Percentiles rank a stretch among this genome's conserved stretches.
phyloP scores from a whole-genome alignment of 2,113 vertebrate species.

The Oxygymnocypris stewartii region DNA sequence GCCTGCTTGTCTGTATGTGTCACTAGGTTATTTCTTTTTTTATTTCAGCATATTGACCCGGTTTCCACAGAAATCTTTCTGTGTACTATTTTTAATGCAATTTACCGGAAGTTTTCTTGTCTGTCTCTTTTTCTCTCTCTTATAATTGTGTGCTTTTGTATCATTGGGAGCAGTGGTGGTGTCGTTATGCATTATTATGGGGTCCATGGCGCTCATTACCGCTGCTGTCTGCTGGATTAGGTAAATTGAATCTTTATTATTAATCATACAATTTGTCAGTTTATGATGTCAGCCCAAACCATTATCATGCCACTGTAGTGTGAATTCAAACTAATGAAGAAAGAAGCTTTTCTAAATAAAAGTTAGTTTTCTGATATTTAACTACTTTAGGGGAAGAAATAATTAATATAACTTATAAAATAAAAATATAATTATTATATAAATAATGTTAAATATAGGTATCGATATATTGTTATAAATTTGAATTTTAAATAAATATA shows the following conservation, averaged over 20 bases:
- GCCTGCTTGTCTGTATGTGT: conserved; percentile 81
- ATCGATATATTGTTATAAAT: no score
- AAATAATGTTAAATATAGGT: no score
- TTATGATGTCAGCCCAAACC: background rate
- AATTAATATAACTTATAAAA: no score
- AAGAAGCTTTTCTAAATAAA: background rate
- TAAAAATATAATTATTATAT: no score
- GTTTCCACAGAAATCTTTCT: background rate
- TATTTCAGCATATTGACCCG: background rate
- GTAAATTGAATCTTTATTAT: conserved; percentile 67
- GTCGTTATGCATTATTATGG: conserved; percentile 74
- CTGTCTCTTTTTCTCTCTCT: conserved; percentile 18
- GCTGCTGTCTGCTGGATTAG: conserved; percentile 84
- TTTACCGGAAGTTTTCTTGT: background rate
- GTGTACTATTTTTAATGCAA: background rate
- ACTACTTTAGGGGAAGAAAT: no score
- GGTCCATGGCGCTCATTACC: conserved; percentile 72
- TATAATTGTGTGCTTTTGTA: background rate
- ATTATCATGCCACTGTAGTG: background rate
- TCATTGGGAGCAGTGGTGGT: conserved; percentile 77
- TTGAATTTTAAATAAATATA: background rate
- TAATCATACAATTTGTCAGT: background rate
- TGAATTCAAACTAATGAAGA: background rate
- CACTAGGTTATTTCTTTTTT: background rate
- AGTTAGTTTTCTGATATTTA: no score